These are phyloP conservation scores for Hartigia nigra DNA, from an alignment of 2,888 invertebrate species.

Conservation along the genomic window DNA sequence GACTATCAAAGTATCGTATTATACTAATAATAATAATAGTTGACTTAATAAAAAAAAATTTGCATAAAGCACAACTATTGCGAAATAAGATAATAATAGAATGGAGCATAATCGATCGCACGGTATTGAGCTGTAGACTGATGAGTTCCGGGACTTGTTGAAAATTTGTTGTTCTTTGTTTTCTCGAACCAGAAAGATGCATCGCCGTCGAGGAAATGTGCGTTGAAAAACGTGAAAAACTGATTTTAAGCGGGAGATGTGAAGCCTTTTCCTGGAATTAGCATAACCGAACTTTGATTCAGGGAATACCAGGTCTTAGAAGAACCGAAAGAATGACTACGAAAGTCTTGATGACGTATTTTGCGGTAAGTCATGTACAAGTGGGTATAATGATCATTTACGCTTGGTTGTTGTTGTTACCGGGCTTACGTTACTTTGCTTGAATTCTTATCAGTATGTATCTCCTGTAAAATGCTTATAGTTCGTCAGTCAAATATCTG, in stretches of 20 bases:
- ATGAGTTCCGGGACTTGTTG: background rate
- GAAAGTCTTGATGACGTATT: background rate
- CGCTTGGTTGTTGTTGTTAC: conserved; percentile 1
- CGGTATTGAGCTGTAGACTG: background rate
- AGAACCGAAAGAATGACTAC: background rate
- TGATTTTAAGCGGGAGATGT: background rate
- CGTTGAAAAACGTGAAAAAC: background rate
- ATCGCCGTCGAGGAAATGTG: background rate
- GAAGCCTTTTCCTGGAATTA: background rate
- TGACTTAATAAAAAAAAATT: background rate
- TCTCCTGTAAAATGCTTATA: background rate
- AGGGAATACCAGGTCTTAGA: background rate
- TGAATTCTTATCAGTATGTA: conserved; percentile 2
- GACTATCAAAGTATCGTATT: background rate
- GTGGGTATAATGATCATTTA: background rate
- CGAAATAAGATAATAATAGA: background rate
- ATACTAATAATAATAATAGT: too few relatives aligned
- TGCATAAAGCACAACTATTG: background rate
- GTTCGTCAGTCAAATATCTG: background rate
- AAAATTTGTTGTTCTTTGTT: background rate
- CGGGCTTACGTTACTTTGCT: conserved; percentile 6
- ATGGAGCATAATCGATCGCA: background rate
- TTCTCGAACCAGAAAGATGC: background rate
- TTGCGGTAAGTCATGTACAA: background rate
- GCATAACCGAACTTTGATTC: background rate